Base-by-base conservation (phyloP, 2,888 invertebrate species). In the Petrolisthes cinctipes region DNA sequence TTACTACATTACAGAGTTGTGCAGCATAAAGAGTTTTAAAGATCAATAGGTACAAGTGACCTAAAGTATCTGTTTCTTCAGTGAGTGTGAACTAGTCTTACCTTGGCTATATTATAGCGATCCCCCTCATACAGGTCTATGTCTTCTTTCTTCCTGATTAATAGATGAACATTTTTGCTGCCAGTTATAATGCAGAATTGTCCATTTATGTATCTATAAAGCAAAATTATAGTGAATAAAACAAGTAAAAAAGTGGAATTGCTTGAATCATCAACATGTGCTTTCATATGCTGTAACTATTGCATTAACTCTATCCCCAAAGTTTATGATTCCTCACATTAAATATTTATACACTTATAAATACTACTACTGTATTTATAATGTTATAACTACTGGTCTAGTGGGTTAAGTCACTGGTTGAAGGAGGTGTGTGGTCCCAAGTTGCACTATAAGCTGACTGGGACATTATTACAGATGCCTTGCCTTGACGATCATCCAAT, bases 101-200 rank as follows among this genome's bases (percentile, higher is more conserved):
- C 85, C 85, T 79, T 85, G 7, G 85, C 85, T 20, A 85, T 4
- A 6, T n/a, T 6, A n/a, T 23, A 85, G n/a, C 85, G 54, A 11
- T 37, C 51, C 6, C 68, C 79, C n/a, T 17, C 37, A 78, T 85
- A 85, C 61, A 78, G 61, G 11, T 85, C 85, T 56, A 85, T 79
- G 54, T 85, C 85, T n/a, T 76, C 61, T 53, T 78, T 68, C 14
- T 85, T 57, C 51, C 57, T 85, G 54, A 79, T 68, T n/a, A 85
- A 20, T 53, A 85, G 75, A 79, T 85, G 85, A 66, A 79, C 79
- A 53, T 85, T 85, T 53, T 85, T 85, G 68, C 85, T 85, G 14
- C 85, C 85, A 54, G 85, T 78, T 14, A 85, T 78, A 23, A 85
- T 61, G 53, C 66, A 85, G n/a, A 85, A 85, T 37, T 78, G 14